Evolutionary conservation across 2,888 invertebrate species (phyloP).

Genomic region (Fragum whitleyi): DNA sequence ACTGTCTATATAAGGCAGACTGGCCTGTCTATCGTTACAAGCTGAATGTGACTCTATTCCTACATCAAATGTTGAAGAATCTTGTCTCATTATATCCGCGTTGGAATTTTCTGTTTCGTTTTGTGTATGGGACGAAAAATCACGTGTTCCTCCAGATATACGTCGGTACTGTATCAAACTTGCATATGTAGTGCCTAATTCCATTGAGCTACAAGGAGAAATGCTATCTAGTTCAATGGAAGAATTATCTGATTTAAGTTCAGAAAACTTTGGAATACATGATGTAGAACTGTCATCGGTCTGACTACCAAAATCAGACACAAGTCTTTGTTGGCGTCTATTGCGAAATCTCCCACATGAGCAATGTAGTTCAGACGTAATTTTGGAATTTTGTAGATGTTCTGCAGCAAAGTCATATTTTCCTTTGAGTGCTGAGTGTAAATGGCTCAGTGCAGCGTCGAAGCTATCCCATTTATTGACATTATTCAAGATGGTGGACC

Average conservation of each 20-base stretch:
- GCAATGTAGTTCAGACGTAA: background rate
- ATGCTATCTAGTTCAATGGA: background rate
- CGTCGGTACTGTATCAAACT: background rate
- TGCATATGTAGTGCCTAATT: slow-evolving; percentile 1
- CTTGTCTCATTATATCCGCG: background rate
- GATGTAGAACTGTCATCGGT: slow-evolving; percentile 1
- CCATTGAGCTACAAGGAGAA: background rate
- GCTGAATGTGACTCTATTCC: background rate
- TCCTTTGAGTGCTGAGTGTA: background rate
- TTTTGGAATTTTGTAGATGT: background rate
- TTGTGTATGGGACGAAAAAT: background rate
- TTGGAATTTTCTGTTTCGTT: background rate
- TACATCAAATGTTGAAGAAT: background rate
- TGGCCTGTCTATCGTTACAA: background rate
- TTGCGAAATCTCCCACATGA: background rate
- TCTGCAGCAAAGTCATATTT: background rate
- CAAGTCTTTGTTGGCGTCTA: background rate
- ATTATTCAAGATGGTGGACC: slow-evolving; percentile 3
- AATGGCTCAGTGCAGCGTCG: background rate
- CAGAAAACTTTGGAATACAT: background rate
- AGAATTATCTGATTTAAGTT: background rate
- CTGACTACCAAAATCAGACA: background rate
- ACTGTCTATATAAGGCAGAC: background rate
- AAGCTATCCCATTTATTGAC: slow-evolving; percentile 1
- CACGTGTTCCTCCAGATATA: background rate